Evolutionary conservation across 2,797 vertebrate species (phyloP).

Genomic region (Hephaestus fuliginosus): DNA sequence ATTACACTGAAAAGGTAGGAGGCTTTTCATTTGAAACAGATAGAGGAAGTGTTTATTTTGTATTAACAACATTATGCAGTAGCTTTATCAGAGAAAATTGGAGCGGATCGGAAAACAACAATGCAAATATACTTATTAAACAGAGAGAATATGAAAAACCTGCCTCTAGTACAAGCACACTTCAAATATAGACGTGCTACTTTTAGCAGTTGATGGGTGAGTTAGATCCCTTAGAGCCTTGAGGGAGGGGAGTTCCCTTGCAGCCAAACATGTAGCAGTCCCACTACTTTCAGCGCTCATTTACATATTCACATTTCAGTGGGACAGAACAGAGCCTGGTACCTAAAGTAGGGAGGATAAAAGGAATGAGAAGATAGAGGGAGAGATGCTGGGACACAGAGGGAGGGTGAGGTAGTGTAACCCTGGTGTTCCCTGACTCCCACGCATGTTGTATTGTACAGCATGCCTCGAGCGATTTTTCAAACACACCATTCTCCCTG

Average conservation of each 20-base stretch:
- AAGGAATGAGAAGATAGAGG: not conserved
- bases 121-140: too few relatives aligned
- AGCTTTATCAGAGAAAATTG: too few relatives aligned
- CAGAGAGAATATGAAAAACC: too few relatives aligned
- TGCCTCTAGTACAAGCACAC: too few relatives aligned
- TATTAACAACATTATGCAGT: too few relatives aligned
- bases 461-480: conserved; percentile 36
- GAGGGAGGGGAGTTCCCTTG: not conserved
- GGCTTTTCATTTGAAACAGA: too few relatives aligned
- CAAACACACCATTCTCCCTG: conserved; percentile 20
- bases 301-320: not conserved
- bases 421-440: conserved; percentile 53
- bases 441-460: conserved; percentile 47
- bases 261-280: not conserved
- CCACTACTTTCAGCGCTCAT: not conserved
- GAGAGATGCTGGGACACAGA: conserved; percentile 1
- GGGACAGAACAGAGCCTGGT: not conserved
- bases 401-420: conserved; percentile 31
- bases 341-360: conserved; percentile 11
- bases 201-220: too few relatives aligned
- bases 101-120: too few relatives aligned
- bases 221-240: too few relatives aligned
- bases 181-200: too few relatives aligned
- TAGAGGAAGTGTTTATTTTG: too few relatives aligned
- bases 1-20: too few relatives aligned